These are phyloP conservation scores for Bhutanitis thaidina DNA, from an alignment of 2,888 invertebrate species.

Conservation along the genomic window DNA sequence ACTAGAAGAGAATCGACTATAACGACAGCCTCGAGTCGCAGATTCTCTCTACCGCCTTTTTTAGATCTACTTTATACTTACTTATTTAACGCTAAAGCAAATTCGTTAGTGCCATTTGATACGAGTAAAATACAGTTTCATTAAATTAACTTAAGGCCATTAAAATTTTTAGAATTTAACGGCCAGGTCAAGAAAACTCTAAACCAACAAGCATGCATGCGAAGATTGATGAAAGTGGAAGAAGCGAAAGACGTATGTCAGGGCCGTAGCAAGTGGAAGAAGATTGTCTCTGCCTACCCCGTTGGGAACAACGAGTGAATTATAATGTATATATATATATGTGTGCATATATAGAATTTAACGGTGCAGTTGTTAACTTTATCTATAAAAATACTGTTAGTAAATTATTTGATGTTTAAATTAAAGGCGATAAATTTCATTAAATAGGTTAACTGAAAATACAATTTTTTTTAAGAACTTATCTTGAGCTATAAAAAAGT, in stretches of 20 bases:
- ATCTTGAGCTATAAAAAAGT: slow-evolving; percentile 10
- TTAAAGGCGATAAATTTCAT: slow-evolving; percentile 16
- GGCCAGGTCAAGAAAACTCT: too few species aligned
- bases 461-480: slow-evolving; percentile 4
- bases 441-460: not conserved
- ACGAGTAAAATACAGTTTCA: not conserved
- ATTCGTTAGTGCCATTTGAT: too few species aligned
- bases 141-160: slow-evolving; percentile 7
- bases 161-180: slow-evolving; percentile 10
- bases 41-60: not conserved
- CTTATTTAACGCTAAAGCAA: not conserved
- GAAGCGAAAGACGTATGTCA: too few species aligned
- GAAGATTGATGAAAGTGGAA: too few species aligned
- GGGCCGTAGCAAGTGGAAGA: too few species aligned
- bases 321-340: too few species aligned
- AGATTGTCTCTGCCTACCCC: too few species aligned
- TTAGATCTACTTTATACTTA: not conserved
- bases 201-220: too few species aligned
- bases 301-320: too few species aligned
- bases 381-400: slow-evolving; percentile 17
- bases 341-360: slow-evolving; percentile 15
- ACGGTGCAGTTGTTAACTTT: slow-evolving; percentile 14
- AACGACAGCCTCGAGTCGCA: too few species aligned
- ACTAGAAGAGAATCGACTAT: too few species aligned
- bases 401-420: slow-evolving; percentile 13